A percentile compares a stretch with the other conserved stretches of the same genome.
Conservation (phyloP, 2,888 invertebrate genomes). For the Drosophila ezoana region DNA sequence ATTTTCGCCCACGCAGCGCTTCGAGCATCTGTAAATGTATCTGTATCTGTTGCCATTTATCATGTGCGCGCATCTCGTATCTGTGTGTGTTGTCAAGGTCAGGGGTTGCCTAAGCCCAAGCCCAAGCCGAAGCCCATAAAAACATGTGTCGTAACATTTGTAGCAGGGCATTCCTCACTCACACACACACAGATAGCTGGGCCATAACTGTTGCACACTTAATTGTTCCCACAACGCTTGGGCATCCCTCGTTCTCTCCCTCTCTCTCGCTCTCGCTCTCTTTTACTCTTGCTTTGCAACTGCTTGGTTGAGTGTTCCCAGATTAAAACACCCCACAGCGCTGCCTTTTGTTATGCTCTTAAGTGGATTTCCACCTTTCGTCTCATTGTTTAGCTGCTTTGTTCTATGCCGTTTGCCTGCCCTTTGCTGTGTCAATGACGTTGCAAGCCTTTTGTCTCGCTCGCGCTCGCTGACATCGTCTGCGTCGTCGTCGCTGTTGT, state of each 20-base stretch:
- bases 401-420: slow-evolving; percentile 59
- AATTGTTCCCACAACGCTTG: slow-evolving; percentile 69
- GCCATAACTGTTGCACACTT: slow-evolving; percentile 72
- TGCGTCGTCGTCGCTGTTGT: slow-evolving; percentile 33
- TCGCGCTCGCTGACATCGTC: slow-evolving; percentile 12
- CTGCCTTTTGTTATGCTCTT: slow-evolving; percentile 55
- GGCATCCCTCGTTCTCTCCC: slow-evolving; percentile 15
- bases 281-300: background rate
- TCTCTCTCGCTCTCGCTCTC: slow-evolving; percentile 5
- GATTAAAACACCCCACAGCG: slow-evolving; percentile 38
- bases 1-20: slow-evolving; percentile 53
- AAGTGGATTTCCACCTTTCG: slow-evolving; percentile 78
- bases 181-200: slow-evolving; percentile 23
- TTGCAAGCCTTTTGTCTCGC: slow-evolving; percentile 69
- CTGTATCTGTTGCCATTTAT: slow-evolving; percentile 36
- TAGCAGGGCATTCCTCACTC: slow-evolving; percentile 68
- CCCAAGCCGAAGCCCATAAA: slow-evolving; percentile 39
- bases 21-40: background rate
- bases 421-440: slow-evolving; percentile 70
- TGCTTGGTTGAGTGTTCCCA: slow-evolving; percentile 28
- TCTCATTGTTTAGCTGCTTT: slow-evolving; percentile 57
- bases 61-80: slow-evolving; percentile 29
- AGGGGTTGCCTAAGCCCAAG: slow-evolving; percentile 67
- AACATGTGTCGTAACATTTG: slow-evolving; percentile 73
- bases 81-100: slow-evolving; percentile 74